phyloP scores from a whole-genome alignment of 1,140 invertebrate genomes.

The Neodiprion lecontei region DNA sequence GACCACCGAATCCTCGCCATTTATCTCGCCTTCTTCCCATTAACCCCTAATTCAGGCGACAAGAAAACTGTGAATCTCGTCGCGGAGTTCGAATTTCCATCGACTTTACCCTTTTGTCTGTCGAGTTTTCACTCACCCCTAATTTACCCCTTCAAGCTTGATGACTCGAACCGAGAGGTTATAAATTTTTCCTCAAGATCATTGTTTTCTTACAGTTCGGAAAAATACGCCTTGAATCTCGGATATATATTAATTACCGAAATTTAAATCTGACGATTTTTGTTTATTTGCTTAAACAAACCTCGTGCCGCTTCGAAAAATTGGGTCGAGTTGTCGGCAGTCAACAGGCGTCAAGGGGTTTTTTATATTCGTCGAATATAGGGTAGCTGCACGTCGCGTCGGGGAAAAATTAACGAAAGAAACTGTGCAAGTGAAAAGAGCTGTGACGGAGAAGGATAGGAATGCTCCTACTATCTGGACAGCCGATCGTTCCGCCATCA shows the following conservation, averaged over 20 bases:
- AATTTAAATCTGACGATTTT: not conserved
- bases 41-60: not conserved
- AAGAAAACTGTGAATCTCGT: slow-evolving; percentile 25
- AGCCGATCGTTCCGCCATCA: not conserved
- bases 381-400: no score
- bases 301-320: not conserved
- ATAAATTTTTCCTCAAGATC: no score
- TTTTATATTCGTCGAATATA: not conserved
- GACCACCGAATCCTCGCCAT: not conserved
- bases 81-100: slow-evolving; percentile 34
- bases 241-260: not conserved
- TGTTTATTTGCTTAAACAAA: not conserved
- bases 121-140: no score
- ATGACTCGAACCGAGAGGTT: no score
- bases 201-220: no score
- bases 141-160: no score
- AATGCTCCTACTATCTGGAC: no score
- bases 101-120: not conserved
- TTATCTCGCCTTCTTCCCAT: slow-evolving; percentile 14
- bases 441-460: no score
- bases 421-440: no score
- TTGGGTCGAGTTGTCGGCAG: not conserved
- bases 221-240: no score
- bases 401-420: no score
- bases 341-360: not conserved